Evolutionary conservation across 2,797 vertebrate species (phyloP).

Genomic region (Uromys caudimaculatus): DNA sequence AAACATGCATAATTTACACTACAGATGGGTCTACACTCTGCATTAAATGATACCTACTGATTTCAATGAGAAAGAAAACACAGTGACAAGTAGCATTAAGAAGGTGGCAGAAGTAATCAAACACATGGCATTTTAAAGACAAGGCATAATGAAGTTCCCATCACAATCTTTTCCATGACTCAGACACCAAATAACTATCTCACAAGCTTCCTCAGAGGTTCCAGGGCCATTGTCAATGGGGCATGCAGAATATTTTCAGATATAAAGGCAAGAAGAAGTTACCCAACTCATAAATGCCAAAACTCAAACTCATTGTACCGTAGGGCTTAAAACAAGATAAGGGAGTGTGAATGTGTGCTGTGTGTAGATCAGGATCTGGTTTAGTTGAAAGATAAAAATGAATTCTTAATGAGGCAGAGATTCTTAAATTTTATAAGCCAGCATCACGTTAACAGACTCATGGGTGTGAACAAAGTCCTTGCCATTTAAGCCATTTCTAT

Average conservation of each 20-base stretch:
- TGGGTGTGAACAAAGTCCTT: background rate
- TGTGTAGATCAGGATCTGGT: background rate
- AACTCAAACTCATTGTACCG: slow-evolving; percentile 53
- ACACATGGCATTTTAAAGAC: slow-evolving; percentile 66
- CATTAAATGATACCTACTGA: slow-evolving; percentile 81
- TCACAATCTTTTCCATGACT: slow-evolving; percentile 66
- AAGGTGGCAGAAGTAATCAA: slow-evolving; percentile 79
- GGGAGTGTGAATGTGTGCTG: background rate
- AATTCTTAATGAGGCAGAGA: slow-evolving; percentile 11
- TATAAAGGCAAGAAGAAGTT: slow-evolving; percentile 68
- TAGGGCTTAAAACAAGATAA: slow-evolving; percentile 41
- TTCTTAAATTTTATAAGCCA: slow-evolving; percentile 37
- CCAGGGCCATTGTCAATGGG: slow-evolving; percentile 68
- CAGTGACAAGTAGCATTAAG: slow-evolving; percentile 83
- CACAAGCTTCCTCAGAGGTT: slow-evolving; percentile 68
- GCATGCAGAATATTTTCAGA: slow-evolving; percentile 50
- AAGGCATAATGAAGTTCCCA: slow-evolving; percentile 62
- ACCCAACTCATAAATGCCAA: slow-evolving; percentile 52
- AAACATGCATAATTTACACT: slow-evolving; percentile 81
- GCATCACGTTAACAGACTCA: background rate
- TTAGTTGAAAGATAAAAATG: slow-evolving; percentile 9
- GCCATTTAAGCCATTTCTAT: slow-evolving; percentile 8
- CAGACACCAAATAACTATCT: slow-evolving; percentile 71
- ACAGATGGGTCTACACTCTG: slow-evolving; percentile 76
- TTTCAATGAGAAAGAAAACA: slow-evolving; percentile 77